Percentiles rank a stretch among this genome's conserved stretches.
Conservation (phyloP, 1,140 invertebrate species). For the Hestina assimilis region DNA sequence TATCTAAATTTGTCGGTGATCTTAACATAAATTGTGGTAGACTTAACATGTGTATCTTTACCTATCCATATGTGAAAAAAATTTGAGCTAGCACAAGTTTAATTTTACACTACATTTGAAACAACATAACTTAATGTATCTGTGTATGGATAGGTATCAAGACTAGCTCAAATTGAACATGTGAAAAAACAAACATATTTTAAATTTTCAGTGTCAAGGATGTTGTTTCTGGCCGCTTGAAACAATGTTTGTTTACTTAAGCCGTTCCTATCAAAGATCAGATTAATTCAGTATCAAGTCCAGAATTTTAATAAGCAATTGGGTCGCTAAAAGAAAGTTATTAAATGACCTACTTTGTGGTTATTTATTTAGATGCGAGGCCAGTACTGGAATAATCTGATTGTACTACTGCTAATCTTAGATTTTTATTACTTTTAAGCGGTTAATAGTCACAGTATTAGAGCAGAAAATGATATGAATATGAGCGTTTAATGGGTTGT, state of each 20-base stretch:
- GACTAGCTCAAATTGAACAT: slow-evolving; percentile 60
- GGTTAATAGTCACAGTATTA: slow-evolving; percentile 40
- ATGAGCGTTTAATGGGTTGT: slow-evolving; percentile 7
- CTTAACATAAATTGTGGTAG: slow-evolving; percentile 74
- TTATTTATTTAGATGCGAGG: slow-evolving; percentile 19
- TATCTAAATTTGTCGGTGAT: slow-evolving; percentile 73
- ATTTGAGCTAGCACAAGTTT: slow-evolving; percentile 68
- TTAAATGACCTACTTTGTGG: slow-evolving; percentile 1
- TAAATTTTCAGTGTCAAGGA: slow-evolving; percentile 42
- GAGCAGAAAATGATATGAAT: slow-evolving; percentile 8
- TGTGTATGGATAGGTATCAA: slow-evolving; percentile 56
- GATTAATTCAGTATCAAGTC: slow-evolving; percentile 35
- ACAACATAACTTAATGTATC: slow-evolving; percentile 36
- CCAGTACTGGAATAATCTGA: slow-evolving; percentile 19
- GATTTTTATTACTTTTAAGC: slow-evolving; percentile 34
- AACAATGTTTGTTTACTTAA: slow-evolving; percentile 52
- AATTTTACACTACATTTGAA: slow-evolving; percentile 35
- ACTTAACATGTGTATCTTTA: slow-evolving; percentile 49
- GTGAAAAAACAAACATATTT: slow-evolving; percentile 30
- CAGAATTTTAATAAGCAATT: slow-evolving; percentile 12
- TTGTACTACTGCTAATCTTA: slow-evolving; percentile 19
- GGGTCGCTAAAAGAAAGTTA: slow-evolving; percentile 9
- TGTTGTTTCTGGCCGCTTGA: slow-evolving; percentile 68
- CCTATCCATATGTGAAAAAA: slow-evolving; percentile 45
- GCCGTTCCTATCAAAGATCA: slow-evolving; percentile 42